Conservation (phyloP, 2,797 vertebrate species). For the Capromys pilorides region DNA sequence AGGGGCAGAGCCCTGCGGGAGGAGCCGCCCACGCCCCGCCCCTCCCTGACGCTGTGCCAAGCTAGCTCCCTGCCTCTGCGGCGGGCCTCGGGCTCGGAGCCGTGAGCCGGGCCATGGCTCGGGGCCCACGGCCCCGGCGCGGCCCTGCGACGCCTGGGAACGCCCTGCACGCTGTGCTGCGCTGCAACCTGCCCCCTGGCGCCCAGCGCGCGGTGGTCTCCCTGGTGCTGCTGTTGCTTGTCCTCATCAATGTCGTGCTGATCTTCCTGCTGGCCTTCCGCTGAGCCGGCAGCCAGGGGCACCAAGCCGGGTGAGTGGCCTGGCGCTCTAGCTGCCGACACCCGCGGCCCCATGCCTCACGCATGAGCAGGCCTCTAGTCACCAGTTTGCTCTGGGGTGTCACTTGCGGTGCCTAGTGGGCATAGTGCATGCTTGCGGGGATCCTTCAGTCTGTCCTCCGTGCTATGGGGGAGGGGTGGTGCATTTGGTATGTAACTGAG, state of each 20-base stretch:
- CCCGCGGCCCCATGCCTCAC: constrained; percentile 75
- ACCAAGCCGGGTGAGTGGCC: constrained; percentile 62
- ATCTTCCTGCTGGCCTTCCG: constrained; percentile 97
- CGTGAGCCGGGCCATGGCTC: constrained; percentile 84
- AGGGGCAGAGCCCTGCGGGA: neutral
- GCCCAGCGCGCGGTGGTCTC: constrained; percentile 96
- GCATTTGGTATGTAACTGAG: neutral
- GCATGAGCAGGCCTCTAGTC: neutral
- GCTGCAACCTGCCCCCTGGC: constrained; percentile 96
- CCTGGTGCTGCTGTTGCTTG: constrained; percentile 95
- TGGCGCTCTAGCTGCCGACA: constrained; percentile 80
- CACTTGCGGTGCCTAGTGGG: neutral
- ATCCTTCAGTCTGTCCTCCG: neutral
- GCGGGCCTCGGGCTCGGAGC: neutral
- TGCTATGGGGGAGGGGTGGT: constrained; percentile 8
- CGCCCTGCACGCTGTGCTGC: constrained; percentile 89
- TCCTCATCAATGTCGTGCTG: constrained; percentile 97
- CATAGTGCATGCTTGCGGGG: neutral
- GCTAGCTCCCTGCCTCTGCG: neutral
- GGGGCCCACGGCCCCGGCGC: constrained; percentile 84
- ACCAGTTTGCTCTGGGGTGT: neutral
- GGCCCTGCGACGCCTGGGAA: constrained; percentile 87
- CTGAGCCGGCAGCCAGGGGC: constrained; percentile 82
- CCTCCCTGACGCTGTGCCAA: neutral
- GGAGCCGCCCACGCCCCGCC: constrained; percentile 55